Base-by-base conservation (phyloP, 2,113 vertebrate genomes). In the Neogobius melanostomus region DNA sequence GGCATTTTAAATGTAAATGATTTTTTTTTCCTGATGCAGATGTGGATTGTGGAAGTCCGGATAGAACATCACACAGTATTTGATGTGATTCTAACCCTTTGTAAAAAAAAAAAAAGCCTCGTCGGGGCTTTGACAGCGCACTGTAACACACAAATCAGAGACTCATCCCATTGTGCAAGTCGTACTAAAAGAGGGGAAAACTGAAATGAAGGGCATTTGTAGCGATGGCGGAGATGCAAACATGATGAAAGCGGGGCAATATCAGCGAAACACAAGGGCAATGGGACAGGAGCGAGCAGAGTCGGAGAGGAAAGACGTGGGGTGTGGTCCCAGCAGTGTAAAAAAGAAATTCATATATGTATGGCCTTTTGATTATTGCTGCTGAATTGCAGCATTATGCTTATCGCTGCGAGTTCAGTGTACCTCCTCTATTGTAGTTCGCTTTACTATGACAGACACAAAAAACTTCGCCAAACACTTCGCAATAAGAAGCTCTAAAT, bases 161-260 rank as follows among this genome's bases (percentile, higher is more conserved):
- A 44, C 4, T 14, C 66, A 42, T 11, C 28, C 71, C 68, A 9
- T 74, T 72, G 49, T 60, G 21, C 64, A 74, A 73, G 50, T 57
- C 10, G 11, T 3, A 36, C 17, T 45, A 16, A 45, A 49, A 60
- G 6, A 47, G 54, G 10, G 21, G 64, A 60, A 61, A 5, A 11
- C 2, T 6, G 56, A 82, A 66, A 62, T 15, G 17, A 53, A 57
- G 69, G 51, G 63, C 59, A 69, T 54, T 12, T 51, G 47, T 28
- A 69, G 68, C 69, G 51, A 59, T 69, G 28, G 28, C 45, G 21
- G 21, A 75, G 72, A 73, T 82, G 81, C 69, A 76, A 71, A 82
- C 65, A 66, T 82, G 74, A 82, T 69, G 72, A 82, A 83, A 84
- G 64, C 67, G 44, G 50, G 44, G 72, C 71, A 72, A 69, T 64